Conservation (phyloP, 2,797 vertebrate genomes). For the Coccyzus lansbergi region DNA sequence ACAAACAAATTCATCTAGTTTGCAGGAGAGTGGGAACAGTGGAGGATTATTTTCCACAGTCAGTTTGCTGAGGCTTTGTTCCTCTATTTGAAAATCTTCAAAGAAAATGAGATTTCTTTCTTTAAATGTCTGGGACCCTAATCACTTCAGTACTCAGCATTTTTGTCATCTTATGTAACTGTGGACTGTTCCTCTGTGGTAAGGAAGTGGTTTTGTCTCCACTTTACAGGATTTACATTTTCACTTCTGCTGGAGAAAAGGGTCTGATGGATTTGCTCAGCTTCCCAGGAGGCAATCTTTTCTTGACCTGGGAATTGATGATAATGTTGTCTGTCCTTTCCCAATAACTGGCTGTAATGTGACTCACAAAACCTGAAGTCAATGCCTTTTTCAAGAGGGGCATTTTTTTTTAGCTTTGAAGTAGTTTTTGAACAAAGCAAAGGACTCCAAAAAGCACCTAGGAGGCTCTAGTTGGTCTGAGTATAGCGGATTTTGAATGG, state of each 20-base stretch:
- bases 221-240: background rate
- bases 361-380: background rate
- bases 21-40: background rate
- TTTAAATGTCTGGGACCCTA: background rate
- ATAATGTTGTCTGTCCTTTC: background rate
- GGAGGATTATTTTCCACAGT: background rate
- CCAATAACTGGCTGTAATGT: background rate
- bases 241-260: background rate
- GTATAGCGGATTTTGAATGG: background rate
- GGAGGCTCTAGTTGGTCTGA: background rate
- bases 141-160: background rate
- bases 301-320: background rate
- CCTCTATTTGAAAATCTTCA: background rate
- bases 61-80: background rate
- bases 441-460: background rate
- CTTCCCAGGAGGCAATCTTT: background rate
- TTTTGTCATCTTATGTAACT: background rate
- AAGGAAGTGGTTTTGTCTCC: background rate
- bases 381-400: background rate
- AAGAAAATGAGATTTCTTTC: background rate
- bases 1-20: background rate
- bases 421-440: background rate
- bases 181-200: background rate
- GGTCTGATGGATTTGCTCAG: background rate
- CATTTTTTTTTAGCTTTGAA: background rate